Conservation (phyloP, 1,140 invertebrate genomes). For the Tetramorium alpestre region DNA sequence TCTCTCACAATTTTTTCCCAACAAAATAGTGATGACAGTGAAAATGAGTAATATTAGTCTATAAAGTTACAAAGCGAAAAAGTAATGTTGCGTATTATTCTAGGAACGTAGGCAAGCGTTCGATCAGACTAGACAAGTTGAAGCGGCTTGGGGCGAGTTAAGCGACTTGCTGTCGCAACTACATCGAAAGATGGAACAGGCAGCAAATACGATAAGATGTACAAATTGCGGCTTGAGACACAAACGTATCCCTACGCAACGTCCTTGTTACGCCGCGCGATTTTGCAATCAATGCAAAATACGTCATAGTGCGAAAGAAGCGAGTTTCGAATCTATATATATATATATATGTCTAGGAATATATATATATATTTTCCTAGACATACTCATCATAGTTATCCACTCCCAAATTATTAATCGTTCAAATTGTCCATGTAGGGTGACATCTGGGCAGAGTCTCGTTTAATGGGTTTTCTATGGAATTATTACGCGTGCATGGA, state of each 20-base stretch:
- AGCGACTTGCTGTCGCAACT: slow-evolving; percentile 93
- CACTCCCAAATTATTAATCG: neutral
- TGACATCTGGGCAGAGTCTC: slow-evolving; percentile 98
- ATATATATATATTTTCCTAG: neutral
- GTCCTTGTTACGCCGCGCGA: slow-evolving; percentile 95
- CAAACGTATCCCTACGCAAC: slow-evolving; percentile 92
- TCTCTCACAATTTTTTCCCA: slow-evolving; percentile 44
- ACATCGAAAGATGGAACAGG: slow-evolving; percentile 97
- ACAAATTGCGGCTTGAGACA: slow-evolving; percentile 96
- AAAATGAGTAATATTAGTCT: neutral
- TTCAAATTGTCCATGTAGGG: slow-evolving; percentile 87
- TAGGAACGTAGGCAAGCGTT: slow-evolving; percentile 93
- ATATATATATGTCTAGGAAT: neutral
- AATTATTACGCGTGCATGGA: slow-evolving; percentile 99
- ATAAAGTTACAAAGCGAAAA: neutral
- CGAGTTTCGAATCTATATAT: slow-evolving; percentile 78
- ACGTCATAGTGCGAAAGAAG: slow-evolving; percentile 96
- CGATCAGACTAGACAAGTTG: slow-evolving; percentile 92
- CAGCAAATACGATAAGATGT: slow-evolving; percentile 95
- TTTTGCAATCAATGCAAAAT: slow-evolving; percentile 96
- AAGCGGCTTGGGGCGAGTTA: slow-evolving; percentile 94
- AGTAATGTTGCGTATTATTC: slow-evolving; percentile 63
- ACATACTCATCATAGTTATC: neutral
- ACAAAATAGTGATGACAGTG: neutral
- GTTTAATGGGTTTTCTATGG: slow-evolving; percentile 94